Evolutionary conservation across 1,140 invertebrate genomes (phyloP).

Genomic region (Andrena cerasifolii): DNA sequence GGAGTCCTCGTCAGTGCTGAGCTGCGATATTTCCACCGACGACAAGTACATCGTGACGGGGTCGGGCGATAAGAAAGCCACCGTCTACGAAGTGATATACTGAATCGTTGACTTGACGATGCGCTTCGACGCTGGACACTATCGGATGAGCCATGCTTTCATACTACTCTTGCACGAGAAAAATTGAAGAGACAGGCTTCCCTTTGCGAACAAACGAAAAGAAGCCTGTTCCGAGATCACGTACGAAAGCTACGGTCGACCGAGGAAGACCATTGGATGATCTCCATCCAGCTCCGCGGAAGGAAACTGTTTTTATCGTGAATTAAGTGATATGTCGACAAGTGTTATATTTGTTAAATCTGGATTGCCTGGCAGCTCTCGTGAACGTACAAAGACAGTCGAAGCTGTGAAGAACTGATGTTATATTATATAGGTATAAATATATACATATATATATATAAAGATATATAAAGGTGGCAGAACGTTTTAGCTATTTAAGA

Average conservation of each 20-base stretch:
- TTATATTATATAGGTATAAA: slow-evolving; percentile 69
- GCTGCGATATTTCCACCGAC: slow-evolving; percentile 99
- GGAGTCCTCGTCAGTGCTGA: slow-evolving; percentile 98
- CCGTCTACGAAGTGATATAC: slow-evolving; percentile 99
- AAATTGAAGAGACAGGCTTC: neutral
- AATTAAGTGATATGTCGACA: neutral
- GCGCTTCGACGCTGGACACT: slow-evolving; percentile 15
- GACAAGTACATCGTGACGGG: slow-evolving; percentile 99
- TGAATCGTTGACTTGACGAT: slow-evolving; percentile 75
- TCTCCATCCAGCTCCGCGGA: neutral
- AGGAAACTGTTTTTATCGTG: slow-evolving; percentile 6
- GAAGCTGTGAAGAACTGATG: slow-evolving; percentile 43
- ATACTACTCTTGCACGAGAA: slow-evolving; percentile 67
- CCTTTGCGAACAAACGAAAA: neutral
- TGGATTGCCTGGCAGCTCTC: neutral
- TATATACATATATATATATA: slow-evolving; percentile 62
- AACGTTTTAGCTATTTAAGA: slow-evolving; percentile 73
- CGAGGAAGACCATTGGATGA: neutral
- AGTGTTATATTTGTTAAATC: slow-evolving; percentile 53
- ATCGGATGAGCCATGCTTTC: slow-evolving; percentile 68
- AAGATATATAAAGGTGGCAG: slow-evolving; percentile 40
- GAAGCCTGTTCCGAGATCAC: neutral
- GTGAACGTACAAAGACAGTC: neutral
- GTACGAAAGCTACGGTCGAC: neutral
- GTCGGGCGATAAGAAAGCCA: slow-evolving; percentile 99